A percentile compares a stretch with the other conserved stretches of the same genome.
Evolutionary conservation across 2,113 vertebrate species (phyloP).

Genomic region (Hyaena hyaena): DNA sequence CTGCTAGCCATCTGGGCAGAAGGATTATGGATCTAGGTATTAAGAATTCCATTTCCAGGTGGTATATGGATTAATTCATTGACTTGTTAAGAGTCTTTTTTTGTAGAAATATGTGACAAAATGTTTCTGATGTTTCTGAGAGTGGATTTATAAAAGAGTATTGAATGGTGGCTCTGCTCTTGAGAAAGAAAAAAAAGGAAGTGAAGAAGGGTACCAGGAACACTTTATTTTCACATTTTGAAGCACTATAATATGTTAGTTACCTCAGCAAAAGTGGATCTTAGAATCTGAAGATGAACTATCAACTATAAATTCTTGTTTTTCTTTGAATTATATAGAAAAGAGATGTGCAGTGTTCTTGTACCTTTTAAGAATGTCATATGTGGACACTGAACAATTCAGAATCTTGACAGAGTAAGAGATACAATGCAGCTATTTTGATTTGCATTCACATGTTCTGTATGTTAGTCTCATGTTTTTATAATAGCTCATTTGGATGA

Average conservation of each 20-base stretch:
- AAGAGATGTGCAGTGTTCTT: background rate
- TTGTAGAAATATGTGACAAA: background rate
- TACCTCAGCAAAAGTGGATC: background rate
- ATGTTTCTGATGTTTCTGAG: background rate
- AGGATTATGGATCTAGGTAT: background rate
- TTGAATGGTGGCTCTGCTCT: background rate
- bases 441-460: background rate
- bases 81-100: background rate
- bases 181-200: background rate
- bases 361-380: background rate
- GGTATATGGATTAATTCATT: background rate
- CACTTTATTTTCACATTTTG: background rate
- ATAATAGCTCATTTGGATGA: slow-evolving; percentile 40
- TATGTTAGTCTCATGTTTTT: background rate
- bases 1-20: background rate
- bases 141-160: background rate
- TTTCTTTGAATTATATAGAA: slow-evolving; percentile 19
- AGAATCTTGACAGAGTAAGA: background rate
- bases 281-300: slow-evolving; percentile 20
- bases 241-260: background rate
- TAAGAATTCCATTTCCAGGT: background rate
- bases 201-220: background rate
- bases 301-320: background rate
- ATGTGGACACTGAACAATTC: background rate
- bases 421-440: background rate